Evolutionary conservation across 2,888 invertebrate species (phyloP).

Genomic region (Orthosia cruda): DNA sequence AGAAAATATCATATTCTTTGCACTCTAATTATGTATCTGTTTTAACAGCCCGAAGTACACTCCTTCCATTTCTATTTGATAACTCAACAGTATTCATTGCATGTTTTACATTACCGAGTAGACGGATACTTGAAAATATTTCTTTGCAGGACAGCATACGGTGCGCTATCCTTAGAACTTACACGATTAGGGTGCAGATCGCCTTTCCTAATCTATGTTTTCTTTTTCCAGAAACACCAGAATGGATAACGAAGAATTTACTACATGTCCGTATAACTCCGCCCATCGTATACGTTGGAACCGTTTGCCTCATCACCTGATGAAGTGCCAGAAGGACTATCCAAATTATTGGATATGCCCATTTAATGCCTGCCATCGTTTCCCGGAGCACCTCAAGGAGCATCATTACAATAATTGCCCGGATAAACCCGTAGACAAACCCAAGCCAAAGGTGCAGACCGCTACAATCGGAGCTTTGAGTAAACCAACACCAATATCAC

Average conservation of each 20-base stretch:
- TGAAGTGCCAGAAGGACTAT: conserved; percentile 90
- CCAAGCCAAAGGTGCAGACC: accelerated
- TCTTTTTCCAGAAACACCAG: conserved; percentile 41
- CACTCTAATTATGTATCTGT: too few species aligned
- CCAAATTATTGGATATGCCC: conserved; percentile 88
- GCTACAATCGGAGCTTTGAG: conserved; percentile 43
- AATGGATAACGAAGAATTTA: conserved; percentile 75
- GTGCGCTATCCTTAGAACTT: too few species aligned
- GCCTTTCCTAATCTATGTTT: not conserved
- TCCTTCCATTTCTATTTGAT: too few species aligned
- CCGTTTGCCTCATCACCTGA: conserved; percentile 90
- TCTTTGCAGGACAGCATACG: too few species aligned
- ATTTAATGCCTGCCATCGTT: conserved; percentile 90
- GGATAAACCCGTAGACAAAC: not conserved
- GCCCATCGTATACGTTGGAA: conserved; percentile 88
- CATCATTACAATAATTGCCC: conserved; percentile 45
- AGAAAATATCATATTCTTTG: too few species aligned
- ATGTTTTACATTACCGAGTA: too few species aligned
- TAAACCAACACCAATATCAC: conserved; percentile 68
- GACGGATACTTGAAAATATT: too few species aligned
- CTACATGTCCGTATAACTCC: conserved; percentile 91
- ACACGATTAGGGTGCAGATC: too few species aligned
- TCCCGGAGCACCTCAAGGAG: conserved; percentile 71
- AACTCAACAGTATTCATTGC: too few species aligned
- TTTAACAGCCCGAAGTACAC: too few species aligned